phyloP scores from a whole-genome alignment of 1,140 invertebrate species.

The Platorchestia sp. region DNA sequence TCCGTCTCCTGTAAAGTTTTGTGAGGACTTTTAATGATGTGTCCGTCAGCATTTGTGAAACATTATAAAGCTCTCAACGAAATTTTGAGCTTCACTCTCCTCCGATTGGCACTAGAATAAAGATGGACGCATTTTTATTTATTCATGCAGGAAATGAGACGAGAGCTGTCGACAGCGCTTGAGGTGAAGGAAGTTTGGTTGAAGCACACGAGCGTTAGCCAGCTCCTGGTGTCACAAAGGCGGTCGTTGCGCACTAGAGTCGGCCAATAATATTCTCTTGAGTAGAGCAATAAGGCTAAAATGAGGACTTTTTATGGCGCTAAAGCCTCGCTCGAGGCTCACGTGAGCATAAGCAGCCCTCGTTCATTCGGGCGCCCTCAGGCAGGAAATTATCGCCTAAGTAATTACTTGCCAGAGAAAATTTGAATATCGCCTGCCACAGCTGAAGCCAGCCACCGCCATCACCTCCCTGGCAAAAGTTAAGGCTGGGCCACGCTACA shows the following conservation, averaged over 20 bases:
- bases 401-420: slow-evolving; percentile 54
- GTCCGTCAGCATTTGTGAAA: not conserved
- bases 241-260: not conserved
- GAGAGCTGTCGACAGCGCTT: not conserved
- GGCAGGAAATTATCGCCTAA: slow-evolving; percentile 54
- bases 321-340: not conserved
- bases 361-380: slow-evolving; percentile 14
- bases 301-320: slow-evolving; percentile 35
- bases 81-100: not conserved
- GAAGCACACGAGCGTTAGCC: not conserved
- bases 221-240: not conserved
- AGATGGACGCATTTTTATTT: not conserved
- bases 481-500: slow-evolving; percentile 25
- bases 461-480: slow-evolving; percentile 2
- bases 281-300: slow-evolving; percentile 48
- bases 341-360: slow-evolving; percentile 32
- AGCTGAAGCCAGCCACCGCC: slow-evolving; percentile 37
- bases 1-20: not conserved
- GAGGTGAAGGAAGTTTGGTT: not conserved
- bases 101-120: not conserved
- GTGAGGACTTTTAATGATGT: not conserved
- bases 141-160: not conserved
- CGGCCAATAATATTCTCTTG: slow-evolving; percentile 38
- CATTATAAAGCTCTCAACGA: not conserved
- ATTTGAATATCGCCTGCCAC: slow-evolving; percentile 51